phyloP scores from a whole-genome alignment of 2,888 invertebrate genomes.

The Formica aserva region DNA sequence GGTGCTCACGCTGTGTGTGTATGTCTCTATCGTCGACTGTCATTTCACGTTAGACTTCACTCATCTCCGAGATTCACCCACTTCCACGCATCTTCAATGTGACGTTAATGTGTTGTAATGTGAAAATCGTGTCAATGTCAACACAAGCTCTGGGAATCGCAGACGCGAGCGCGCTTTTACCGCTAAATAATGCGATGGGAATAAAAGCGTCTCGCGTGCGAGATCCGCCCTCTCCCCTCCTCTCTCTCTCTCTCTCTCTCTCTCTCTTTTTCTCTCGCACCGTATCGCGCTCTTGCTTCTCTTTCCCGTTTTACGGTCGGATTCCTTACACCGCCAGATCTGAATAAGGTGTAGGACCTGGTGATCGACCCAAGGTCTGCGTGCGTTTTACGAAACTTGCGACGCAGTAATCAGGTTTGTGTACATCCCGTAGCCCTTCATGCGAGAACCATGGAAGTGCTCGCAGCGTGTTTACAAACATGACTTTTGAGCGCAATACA shows the following conservation, averaged over 20 bases:
- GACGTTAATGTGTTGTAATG: constrained; percentile 1
- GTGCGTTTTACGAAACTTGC: constrained; percentile 8
- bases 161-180: neutral
- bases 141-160: neutral
- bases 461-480: constrained; percentile 44
- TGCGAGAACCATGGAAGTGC: neutral
- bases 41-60: neutral
- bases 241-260: neutral
- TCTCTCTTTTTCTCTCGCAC: neutral
- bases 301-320: constrained; percentile 14
- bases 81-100: neutral
- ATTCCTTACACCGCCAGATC: constrained; percentile 12
- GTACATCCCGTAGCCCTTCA: neutral
- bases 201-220: neutral
- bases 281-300: neutral
- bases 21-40: neutral
- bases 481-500: constrained; percentile 17
- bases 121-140: constrained; percentile 28
- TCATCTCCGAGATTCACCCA: neutral
- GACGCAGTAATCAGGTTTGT: constrained; percentile 17
- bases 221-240: constrained; percentile 13
- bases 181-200: neutral
- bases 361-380: constrained; percentile 2
- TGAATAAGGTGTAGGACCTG: constrained; percentile 17
- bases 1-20: too few species aligned